Percentiles rank a stretch among this genome's conserved stretches.
Evolutionary conservation across 2,113 vertebrate species (phyloP).

Genomic region (Triplophysa rosa): DNA sequence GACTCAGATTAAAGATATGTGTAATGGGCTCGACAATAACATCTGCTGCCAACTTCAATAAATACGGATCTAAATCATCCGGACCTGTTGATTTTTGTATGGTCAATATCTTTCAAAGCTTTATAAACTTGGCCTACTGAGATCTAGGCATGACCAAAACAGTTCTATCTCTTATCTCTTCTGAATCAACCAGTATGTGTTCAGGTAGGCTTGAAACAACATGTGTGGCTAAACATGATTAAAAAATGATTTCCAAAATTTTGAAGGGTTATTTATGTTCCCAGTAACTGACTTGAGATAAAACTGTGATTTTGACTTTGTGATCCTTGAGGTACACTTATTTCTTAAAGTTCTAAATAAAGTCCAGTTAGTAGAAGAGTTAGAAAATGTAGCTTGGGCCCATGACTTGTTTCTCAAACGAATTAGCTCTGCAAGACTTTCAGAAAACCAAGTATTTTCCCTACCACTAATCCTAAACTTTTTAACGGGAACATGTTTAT

Average conservation of each 20-base stretch:
- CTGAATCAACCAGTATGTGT: background rate
- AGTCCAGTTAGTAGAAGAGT: slow-evolving; percentile 13
- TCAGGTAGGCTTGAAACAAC: background rate
- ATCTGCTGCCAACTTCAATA: slow-evolving; percentile 21
- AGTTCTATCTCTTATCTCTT: slow-evolving; percentile 13
- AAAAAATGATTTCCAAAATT: background rate
- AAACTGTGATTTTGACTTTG: slow-evolving; percentile 13
- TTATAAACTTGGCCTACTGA: no score
- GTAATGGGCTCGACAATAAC: background rate
- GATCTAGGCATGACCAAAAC: background rate
- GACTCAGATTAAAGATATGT: slow-evolving; percentile 13
- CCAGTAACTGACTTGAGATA: slow-evolving; percentile 14
- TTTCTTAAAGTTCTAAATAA: slow-evolving; percentile 19
- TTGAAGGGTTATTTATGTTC: background rate
- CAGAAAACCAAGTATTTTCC: slow-evolving; percentile 7
- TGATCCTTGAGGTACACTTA: slow-evolving; percentile 3
- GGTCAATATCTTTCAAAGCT: no score
- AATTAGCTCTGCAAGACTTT: slow-evolving; percentile 32
- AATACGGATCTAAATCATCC: background rate
- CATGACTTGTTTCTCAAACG: slow-evolving; percentile 15
- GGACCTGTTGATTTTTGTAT: no score
- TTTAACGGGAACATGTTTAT: slow-evolving; percentile 21
- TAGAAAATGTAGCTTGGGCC: background rate
- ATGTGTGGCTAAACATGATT: background rate
- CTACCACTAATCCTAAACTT: slow-evolving; percentile 25